Conservation (phyloP, 2,113 vertebrate genomes). For the Ginglymostoma cirratum region DNA sequence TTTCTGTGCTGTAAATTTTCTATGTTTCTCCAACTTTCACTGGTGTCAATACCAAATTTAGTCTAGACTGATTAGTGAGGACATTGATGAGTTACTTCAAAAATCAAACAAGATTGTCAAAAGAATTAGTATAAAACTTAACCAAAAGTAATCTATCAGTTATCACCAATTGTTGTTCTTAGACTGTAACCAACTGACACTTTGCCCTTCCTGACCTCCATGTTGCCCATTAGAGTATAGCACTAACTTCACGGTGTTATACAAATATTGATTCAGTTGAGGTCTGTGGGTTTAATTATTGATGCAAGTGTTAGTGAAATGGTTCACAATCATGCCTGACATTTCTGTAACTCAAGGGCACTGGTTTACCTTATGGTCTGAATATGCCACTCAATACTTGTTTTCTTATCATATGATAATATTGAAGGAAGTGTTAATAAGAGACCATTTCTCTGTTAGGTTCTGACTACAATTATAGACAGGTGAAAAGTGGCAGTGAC, state of each 20-base stretch:
- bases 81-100: neutral
- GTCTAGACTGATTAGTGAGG: neutral
- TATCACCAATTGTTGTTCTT: neutral
- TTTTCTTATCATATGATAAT: neutral
- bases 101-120: neutral
- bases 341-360: neutral
- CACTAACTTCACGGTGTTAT: neutral
- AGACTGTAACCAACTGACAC: neutral
- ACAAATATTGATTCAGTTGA: neutral
- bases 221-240: neutral
- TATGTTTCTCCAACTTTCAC: neutral
- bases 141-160: neutral
- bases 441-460: neutral
- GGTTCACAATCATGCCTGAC: neutral
- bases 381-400: neutral
- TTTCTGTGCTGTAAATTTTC: no score
- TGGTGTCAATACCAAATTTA: neutral
- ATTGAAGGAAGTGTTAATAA: neutral
- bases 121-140: neutral
- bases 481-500: neutral
- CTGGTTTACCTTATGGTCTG: neutral
- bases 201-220: neutral
- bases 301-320: neutral
- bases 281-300: neutral
- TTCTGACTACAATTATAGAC: neutral